A percentile compares a stretch with the other conserved stretches of the same genome.
Conservation (phyloP, 2,113 vertebrate genomes). For the Psephotus haematonotus region DNA sequence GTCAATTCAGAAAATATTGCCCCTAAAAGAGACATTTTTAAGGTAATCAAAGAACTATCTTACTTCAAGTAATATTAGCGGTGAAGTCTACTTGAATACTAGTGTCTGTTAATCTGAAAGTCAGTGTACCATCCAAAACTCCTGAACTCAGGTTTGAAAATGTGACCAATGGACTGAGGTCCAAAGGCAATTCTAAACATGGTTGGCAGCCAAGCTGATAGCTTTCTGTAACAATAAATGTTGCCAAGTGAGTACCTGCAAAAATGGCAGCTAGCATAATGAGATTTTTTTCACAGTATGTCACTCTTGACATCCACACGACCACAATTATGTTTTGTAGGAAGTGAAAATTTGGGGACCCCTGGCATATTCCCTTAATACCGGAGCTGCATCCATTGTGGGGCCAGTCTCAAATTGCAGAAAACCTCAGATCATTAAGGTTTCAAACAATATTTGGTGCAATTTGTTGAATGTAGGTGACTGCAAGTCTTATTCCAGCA, state of each 20-base stretch:
- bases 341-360: neutral
- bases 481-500: neutral
- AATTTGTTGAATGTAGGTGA: neutral
- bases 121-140: neutral
- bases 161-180: neutral
- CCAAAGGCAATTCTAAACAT: neutral
- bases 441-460: neutral
- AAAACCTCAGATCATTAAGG: neutral
- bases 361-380: neutral
- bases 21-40: neutral
- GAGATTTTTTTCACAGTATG: neutral
- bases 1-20: slow-evolving; percentile 43
- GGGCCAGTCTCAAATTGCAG: neutral
- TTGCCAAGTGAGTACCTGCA: neutral
- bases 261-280: neutral
- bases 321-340: neutral
- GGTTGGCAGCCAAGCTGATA: neutral
- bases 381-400: neutral
- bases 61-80: neutral
- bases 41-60: neutral
- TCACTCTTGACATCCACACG: neutral
- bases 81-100: neutral
- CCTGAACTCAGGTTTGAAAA: neutral
- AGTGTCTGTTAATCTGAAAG: slow-evolving; percentile 27
- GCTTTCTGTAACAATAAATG: neutral